Evolutionary conservation across 2,888 invertebrate genomes (phyloP).

Genomic region (Tiliacea aurago): DNA sequence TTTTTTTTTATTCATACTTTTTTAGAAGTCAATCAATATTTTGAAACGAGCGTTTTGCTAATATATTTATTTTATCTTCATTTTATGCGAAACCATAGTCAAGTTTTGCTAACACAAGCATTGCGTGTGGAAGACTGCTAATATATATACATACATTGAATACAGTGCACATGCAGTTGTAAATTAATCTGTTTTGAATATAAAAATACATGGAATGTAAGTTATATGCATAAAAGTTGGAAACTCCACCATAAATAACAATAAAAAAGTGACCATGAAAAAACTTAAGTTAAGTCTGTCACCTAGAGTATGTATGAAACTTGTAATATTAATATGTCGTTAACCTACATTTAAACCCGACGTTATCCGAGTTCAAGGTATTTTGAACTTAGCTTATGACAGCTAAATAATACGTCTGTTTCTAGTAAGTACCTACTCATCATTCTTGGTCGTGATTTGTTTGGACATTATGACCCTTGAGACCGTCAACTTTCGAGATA

Average conservation of each 20-base stretch:
- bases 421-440: slow-evolving; percentile 30
- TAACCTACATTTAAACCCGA: slow-evolving; percentile 59
- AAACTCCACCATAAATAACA: slow-evolving; percentile 46
- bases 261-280: slow-evolving; percentile 50
- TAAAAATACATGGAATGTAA: slow-evolving; percentile 33
- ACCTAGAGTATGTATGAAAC: slow-evolving; percentile 44
- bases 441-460: slow-evolving; percentile 18
- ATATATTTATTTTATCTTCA: no score
- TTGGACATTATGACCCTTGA: slow-evolving; percentile 20
- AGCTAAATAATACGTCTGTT: slow-evolving; percentile 54
- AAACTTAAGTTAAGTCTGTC: slow-evolving; percentile 45
- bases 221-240: slow-evolving; percentile 42
- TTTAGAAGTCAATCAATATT: no score
- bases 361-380: slow-evolving; percentile 60
- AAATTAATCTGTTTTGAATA: slow-evolving; percentile 31
- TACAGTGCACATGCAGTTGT: slow-evolving; percentile 23
- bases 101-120: no score
- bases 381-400: slow-evolving; percentile 46
- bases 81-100: no score
- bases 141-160: slow-evolving; percentile 18
- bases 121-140: no score
- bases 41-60: no score
- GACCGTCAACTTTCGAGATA: slow-evolving; percentile 26
- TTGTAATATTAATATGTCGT: slow-evolving; percentile 62
- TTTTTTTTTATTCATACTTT: not conserved